Evolutionary conservation across 2,113 vertebrate genomes (phyloP).

Genomic region (Spizaetus ornatus): DNA sequence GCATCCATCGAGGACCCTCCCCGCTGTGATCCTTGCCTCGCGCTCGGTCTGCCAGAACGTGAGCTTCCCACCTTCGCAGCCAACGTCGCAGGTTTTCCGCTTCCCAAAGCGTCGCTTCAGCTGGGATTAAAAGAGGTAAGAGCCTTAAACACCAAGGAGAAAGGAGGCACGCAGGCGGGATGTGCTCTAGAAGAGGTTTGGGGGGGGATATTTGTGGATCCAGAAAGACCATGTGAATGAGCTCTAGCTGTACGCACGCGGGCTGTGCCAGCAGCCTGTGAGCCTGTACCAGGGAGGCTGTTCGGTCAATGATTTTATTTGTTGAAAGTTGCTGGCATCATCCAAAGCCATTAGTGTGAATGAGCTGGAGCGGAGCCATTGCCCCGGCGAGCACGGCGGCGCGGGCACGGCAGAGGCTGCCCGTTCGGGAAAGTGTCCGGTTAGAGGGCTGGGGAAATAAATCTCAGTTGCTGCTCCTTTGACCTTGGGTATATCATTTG

Average conservation of each 20-base stretch:
- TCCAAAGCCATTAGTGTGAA: background rate
- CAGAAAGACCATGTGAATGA: background rate
- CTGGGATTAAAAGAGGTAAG: conserved; percentile 24
- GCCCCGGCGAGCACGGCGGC: rapidly evolving
- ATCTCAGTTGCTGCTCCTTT: background rate
- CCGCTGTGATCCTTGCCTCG: background rate
- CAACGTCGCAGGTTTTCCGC: background rate
- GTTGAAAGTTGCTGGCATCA: background rate
- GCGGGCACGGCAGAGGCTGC: background rate
- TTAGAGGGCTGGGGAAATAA: background rate
- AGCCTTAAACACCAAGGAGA: background rate
- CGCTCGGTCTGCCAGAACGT: background rate
- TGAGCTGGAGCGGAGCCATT: background rate
- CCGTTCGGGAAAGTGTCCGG: background rate
- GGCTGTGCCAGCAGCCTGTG: background rate
- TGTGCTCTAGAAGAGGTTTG: background rate
- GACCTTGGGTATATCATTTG: background rate
- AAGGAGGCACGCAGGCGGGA: background rate
- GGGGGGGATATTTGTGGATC: background rate
- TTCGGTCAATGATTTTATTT: background rate
- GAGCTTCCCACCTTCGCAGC: background rate
- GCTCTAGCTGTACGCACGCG: background rate
- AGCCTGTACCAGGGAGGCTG: background rate
- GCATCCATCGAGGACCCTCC: background rate
- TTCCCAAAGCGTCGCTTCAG: background rate